Evolutionary conservation across 2,113 vertebrate genomes (phyloP), one percentile per base, ranked within the genome.

Genomic region (Athene noctua): DNA sequence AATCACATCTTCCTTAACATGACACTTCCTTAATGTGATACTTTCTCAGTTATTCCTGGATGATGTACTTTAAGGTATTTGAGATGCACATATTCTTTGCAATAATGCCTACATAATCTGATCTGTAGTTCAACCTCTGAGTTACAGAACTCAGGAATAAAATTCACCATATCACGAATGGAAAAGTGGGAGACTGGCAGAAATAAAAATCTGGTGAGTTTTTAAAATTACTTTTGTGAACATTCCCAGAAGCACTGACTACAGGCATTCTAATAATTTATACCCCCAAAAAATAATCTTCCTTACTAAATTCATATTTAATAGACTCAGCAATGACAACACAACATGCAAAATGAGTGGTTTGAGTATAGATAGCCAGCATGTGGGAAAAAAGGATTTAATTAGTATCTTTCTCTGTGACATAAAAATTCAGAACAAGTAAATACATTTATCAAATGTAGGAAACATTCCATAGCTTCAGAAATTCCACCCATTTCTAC

Each of bases 371-470:
- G 46, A 62, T 34, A 83, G 32, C 4, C 26, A 93, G 49, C 29
- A 85, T 44, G 26, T 55, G 29, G 72, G 52, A 70, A 92, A 70
- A 93, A 49, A 68, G 15, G 20, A 75, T 18, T 62, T 65, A 75
- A 93, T 94, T 90, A 80, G 16, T 42, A 62, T 49, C n/a, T 68
- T 11, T 36, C 38, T 84, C 78, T 80, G 29, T 80, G 79, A 27
- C 71, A 96, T 51, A 77, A 88, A 82, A 67, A 40, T 86, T n/a
- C 34, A 77, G 27, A 66, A 30, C 29, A 92, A 93, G 77, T 34
- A 86, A 75, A 17, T 21, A 80, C 51, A 67, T 84, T 79, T 72
- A 51, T 82, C 46, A 86, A 46, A 91, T 38, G 19, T 30, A 32
- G 34, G 20, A 94, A 90, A 67, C 13, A 42, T 34, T 63, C 5